Conservation (phyloP, 2,888 invertebrate species). For the Tethea ocularis region DNA sequence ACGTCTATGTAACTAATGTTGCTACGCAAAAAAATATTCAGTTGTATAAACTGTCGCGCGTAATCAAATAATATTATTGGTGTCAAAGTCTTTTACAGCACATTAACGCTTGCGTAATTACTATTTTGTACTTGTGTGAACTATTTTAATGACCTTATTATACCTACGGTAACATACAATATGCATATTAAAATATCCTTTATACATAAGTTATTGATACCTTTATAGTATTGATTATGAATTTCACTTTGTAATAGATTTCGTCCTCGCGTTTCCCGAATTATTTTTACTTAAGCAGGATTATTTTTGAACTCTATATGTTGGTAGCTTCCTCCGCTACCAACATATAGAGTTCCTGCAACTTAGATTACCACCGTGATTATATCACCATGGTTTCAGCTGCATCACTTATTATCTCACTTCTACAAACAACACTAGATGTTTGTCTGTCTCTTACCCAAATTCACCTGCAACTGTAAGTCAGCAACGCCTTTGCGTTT, state of each 20-base stretch:
- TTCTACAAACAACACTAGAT: not conserved
- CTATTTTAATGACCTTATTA: slow-evolving; percentile 15
- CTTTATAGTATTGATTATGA: too few species aligned
- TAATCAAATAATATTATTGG: slow-evolving; percentile 33
- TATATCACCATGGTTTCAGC: not conserved
- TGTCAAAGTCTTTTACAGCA: slow-evolving; percentile 32
- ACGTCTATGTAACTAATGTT: slow-evolving; percentile 11
- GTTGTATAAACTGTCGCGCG: slow-evolving; percentile 21
- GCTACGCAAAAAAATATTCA: slow-evolving; percentile 27
- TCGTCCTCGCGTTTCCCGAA: too few species aligned
- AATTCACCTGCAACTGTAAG: not conserved
- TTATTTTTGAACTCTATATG: too few species aligned
- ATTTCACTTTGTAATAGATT: too few species aligned
- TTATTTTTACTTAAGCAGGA: too few species aligned
- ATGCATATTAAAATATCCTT: not conserved
- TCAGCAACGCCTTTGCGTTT: not conserved
- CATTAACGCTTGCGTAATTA: slow-evolving; percentile 27
- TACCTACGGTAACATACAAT: slow-evolving; percentile 14
- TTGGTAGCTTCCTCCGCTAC: too few species aligned
- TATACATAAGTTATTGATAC: too few species aligned
- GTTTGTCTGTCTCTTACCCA: not conserved
- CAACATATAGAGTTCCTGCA: not conserved
- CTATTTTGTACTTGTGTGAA: slow-evolving; percentile 12
- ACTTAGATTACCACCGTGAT: not conserved
- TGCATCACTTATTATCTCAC: not conserved